Base-by-base conservation (phyloP, 2,113 vertebrate genomes). In the Anhinga anhinga region DNA sequence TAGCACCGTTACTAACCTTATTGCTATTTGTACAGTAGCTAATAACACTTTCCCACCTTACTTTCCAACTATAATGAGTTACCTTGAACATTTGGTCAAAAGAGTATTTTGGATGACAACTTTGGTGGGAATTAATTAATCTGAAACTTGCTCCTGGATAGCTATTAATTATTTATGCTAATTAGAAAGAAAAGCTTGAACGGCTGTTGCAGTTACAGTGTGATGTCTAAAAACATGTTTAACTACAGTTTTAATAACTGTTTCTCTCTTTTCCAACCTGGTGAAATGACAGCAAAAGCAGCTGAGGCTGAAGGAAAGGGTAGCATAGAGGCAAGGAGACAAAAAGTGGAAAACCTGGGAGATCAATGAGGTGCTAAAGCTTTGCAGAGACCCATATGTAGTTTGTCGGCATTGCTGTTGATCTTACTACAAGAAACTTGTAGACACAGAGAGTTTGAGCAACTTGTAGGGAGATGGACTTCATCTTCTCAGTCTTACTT, bases 91-190 rank as follows among this genome's bases (percentile, higher is more conserved):
- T 66, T 84, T 90, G 49, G 88, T 81, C 82, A 91, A 89, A 90
- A 34, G 22, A 93, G 9, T 52, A 23, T 8, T 95, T 93, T 49
- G 49, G 71, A 86, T 1, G 8, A 65, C 32, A 91, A 29, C 26
- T 86, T 84, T n/a, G 38, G 67, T 52, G 53, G 53, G 44, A 95
- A 77, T 87, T 69, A 89, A 93, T 95, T 95, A 73, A 81, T 84
- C 40, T 65, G 58, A 93, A 84, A 38, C 34, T 89, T 95, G 58
- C 84, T 89, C 11, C 53, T 50, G 72, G 72, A 32, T 84, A 77
- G 67, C 40, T 81, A 77, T 89, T 89, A 93, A 81, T 86, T 89
- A 84, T 55, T 73, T 81, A 70, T 3, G 18, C 40, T 81, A 91
- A 95, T 93, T 65, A 86, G 69, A 81, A 89, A 84, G 62, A 59